Conservation (phyloP, 2,797 vertebrate genomes). For the Myioborus miniatus region DNA sequence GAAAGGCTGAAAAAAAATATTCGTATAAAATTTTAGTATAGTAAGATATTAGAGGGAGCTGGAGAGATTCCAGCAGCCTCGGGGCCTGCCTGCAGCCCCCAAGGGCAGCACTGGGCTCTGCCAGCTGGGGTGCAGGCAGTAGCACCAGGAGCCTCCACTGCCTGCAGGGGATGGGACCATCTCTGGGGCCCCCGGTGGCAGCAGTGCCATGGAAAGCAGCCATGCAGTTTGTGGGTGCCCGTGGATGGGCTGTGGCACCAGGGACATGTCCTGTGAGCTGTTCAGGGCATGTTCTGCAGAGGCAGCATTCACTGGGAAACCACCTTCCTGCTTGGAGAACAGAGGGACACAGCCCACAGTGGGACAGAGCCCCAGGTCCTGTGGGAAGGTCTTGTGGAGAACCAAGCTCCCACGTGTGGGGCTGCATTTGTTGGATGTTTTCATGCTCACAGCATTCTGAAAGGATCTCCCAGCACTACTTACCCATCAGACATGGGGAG, state of each 20-base stretch:
- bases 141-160: not conserved
- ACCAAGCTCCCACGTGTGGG: accelerated
- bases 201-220: not conserved
- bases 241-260: not conserved
- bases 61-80: not conserved
- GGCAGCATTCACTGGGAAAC: not conserved
- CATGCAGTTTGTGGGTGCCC: not conserved
- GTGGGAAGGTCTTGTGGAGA: not conserved
- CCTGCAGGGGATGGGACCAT: not conserved
- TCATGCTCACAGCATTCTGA: too few relatives aligned
- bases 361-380: not conserved
- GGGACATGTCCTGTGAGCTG: not conserved
- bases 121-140: not conserved
- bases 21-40: not conserved
- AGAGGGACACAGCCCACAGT: not conserved
- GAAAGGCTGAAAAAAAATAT: not conserved
- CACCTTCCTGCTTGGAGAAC: not conserved
- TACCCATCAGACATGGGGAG: too few relatives aligned
- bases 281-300: not conserved
- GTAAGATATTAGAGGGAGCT: not conserved
- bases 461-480: too few relatives aligned
- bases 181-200: accelerated
- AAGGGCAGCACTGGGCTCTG: not conserved
- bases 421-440: not conserved
- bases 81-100: not conserved